Conservation (phyloP, 2,797 vertebrate genomes). For the Huso huso region DNA sequence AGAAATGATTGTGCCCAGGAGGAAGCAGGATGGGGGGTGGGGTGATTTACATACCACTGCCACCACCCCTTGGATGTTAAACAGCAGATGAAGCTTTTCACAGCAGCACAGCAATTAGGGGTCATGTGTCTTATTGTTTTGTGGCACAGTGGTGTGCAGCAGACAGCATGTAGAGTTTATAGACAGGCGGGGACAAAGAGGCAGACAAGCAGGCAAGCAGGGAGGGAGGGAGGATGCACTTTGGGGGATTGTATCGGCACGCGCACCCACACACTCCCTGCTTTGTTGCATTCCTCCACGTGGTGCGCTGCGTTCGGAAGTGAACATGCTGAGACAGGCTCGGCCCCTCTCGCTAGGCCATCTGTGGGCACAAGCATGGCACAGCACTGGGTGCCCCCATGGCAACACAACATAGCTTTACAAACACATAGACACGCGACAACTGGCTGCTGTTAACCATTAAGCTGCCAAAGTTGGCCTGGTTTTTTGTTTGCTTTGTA, state of each 20-base stretch:
- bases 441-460: not conserved
- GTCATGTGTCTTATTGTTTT: slow-evolving; percentile 69
- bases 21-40: slow-evolving; percentile 33
- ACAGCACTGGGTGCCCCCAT: slow-evolving; percentile 43
- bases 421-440: not conserved
- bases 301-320: slow-evolving; percentile 25
- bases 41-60: slow-evolving; percentile 67
- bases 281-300: slow-evolving; percentile 14
- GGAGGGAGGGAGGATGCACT: slow-evolving; percentile 16
- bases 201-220: not conserved
- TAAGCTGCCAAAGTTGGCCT: no score
- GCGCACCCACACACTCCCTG: slow-evolving; percentile 34
- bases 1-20: slow-evolving; percentile 66
- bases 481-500: no score
- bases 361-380: slow-evolving; percentile 47
- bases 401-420: slow-evolving; percentile 42
- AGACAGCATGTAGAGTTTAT: slow-evolving; percentile 35
- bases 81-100: slow-evolving; percentile 37
- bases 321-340: slow-evolving; percentile 41
- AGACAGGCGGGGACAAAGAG: slow-evolving; percentile 31
- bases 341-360: slow-evolving; percentile 38
- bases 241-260: slow-evolving; percentile 54
- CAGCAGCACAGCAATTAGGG: slow-evolving; percentile 55
- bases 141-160: slow-evolving; percentile 32
- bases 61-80: slow-evolving; percentile 67